phyloP scores from a whole-genome alignment of 2,888 invertebrate species.

The Synanthedon myopaeformis region DNA sequence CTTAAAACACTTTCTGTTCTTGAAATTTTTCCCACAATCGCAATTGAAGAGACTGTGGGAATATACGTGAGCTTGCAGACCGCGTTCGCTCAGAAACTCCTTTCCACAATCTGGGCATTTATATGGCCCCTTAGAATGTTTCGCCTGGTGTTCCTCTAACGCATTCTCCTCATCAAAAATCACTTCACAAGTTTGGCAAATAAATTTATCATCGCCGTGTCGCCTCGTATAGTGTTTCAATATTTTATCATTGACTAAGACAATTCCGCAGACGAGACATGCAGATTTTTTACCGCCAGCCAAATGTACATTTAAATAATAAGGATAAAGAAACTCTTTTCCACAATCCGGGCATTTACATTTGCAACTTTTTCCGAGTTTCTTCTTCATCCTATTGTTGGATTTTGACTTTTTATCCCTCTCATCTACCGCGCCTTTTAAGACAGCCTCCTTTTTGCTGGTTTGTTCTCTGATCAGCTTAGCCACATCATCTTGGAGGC shows the following conservation, averaged over 20 bases:
- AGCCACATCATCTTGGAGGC: constrained; percentile 19
- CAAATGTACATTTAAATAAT: constrained; percentile 36
- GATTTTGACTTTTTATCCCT: constrained; percentile 3
- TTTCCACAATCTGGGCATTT: constrained; percentile 34
- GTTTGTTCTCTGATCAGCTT: constrained; percentile 23
- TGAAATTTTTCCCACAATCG: constrained; percentile 33
- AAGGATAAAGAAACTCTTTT: constrained; percentile 23
- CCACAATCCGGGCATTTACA: constrained; percentile 34
- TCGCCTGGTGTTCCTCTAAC: constrained; percentile 18
- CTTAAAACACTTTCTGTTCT: constrained; percentile 40
- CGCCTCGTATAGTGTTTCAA: constrained; percentile 23
- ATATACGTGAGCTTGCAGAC: constrained; percentile 35
- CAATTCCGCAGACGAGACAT: constrained; percentile 28
- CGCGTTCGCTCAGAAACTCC: constrained; percentile 32
- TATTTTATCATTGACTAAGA: constrained; percentile 26
- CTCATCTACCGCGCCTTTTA: constrained; percentile 9
- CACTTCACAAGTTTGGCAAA: constrained; percentile 31
- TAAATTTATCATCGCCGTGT: constrained; percentile 18
- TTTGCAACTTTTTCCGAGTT: neutral
- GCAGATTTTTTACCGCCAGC: constrained; percentile 27
- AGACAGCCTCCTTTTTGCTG: constrained; percentile 13
- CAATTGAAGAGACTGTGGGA: constrained; percentile 43
- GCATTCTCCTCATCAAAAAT: constrained; percentile 19
- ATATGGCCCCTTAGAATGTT: constrained; percentile 18
- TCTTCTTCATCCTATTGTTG: constrained; percentile 3